These are phyloP conservation scores for Pediacus dermestoides DNA, from an alignment of 2,888 invertebrate genomes.

Conservation along the genomic window DNA sequence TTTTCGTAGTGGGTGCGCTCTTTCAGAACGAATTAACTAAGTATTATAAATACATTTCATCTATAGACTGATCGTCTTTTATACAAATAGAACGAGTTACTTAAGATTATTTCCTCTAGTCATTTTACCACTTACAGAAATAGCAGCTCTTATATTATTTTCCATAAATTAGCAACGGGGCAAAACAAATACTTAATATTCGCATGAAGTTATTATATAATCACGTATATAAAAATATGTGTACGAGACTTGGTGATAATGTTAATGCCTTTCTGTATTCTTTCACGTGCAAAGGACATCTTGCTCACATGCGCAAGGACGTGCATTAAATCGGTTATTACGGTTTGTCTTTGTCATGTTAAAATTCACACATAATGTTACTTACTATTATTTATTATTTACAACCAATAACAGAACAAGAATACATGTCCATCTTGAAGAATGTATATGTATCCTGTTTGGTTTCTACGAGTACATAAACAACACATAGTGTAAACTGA, in stretches of 20 bases:
- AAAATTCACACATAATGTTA: conserved; percentile 15
- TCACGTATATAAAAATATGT: background rate
- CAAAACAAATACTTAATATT: background rate
- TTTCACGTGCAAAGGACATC: conserved; percentile 27
- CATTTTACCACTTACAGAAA: too few relatives aligned
- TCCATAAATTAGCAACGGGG: background rate
- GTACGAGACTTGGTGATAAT: conserved; percentile 4
- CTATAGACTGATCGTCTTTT: too few relatives aligned
- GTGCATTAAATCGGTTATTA: conserved; percentile 30
- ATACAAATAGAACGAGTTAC: too few relatives aligned
- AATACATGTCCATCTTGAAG: too few relatives aligned
- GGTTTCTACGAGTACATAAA: too few relatives aligned
- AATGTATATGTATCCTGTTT: too few relatives aligned
- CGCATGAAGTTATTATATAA: conserved; percentile 1
- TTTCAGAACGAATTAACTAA: too few relatives aligned
- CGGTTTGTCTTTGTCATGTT: conserved; percentile 23
- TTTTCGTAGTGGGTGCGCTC: too few relatives aligned
- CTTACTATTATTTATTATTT: conserved; percentile 1
- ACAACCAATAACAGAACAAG: conserved; percentile 3
- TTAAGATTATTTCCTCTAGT: too few relatives aligned
- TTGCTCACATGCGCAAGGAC: conserved; percentile 30
- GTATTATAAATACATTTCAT: too few relatives aligned
- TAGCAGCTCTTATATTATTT: background rate
- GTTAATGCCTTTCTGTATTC: conserved; percentile 8
- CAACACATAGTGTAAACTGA: too few relatives aligned